phyloP scores from a whole-genome alignment of 2,113 vertebrate species.

The Nematolebias whitei region DNA sequence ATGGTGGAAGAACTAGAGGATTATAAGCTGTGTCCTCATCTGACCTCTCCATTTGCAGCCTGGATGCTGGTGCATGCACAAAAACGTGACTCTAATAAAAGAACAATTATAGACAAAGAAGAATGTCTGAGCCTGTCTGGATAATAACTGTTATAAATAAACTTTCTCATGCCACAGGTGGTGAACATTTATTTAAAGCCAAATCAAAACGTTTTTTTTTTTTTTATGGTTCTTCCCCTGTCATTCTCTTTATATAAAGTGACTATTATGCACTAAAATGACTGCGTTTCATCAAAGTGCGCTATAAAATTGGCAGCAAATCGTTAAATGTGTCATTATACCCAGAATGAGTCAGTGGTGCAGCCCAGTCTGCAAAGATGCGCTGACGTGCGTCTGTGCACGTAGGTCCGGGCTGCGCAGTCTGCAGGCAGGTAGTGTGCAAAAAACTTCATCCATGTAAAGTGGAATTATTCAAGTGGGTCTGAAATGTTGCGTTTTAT shows the following conservation, averaged over 20 bases:
- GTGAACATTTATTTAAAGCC: too few species aligned
- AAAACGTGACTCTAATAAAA: not conserved
- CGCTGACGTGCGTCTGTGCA: constrained; percentile 32
- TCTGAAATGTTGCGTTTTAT: too few species aligned
- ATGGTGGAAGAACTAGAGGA: not conserved
- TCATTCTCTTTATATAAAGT: not conserved
- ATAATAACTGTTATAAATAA: not conserved
- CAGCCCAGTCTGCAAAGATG: constrained; percentile 1
- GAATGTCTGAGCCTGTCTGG: not conserved
- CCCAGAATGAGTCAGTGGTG: constrained; percentile 17
- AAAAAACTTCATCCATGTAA: too few species aligned
- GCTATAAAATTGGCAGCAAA: not conserved
- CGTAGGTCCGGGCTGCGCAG: constrained; percentile 24
- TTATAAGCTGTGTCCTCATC: not conserved
- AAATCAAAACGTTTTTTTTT: too few species aligned
- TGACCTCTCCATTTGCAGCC: not conserved
- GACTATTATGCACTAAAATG: not conserved
- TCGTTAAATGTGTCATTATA: not conserved
- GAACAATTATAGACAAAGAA: not conserved
- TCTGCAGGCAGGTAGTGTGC: too few species aligned
- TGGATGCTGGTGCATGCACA: not conserved
- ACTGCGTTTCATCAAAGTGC: not conserved
- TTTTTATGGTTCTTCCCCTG: too few species aligned
- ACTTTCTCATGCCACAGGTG: too few species aligned
- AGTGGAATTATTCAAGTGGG: too few species aligned